phyloP scores from a whole-genome alignment of 2,113 vertebrate species.

The Myotis lucifugus region DNA sequence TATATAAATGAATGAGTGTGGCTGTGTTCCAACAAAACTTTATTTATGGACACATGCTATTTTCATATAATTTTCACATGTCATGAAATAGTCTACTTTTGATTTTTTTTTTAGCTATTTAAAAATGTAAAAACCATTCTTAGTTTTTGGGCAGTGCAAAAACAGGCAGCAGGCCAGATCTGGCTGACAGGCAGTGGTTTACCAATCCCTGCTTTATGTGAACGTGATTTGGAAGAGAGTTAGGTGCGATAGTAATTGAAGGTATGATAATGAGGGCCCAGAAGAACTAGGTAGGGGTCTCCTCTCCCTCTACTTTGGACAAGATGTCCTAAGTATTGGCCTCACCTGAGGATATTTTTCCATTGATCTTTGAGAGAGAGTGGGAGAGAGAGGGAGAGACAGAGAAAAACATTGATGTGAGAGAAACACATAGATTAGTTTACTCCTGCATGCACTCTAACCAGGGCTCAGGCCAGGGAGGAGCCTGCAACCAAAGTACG shows the following conservation, averaged over 20 bases:
- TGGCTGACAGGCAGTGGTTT: constrained; percentile 3
- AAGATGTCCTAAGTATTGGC: background rate
- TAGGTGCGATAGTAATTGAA: background rate
- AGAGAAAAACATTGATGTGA: too few species aligned
- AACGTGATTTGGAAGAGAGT: constrained; percentile 18
- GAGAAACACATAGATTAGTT: too few species aligned
- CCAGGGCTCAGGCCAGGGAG: too few species aligned
- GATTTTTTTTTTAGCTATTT: constrained; percentile 51
- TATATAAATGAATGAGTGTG: constrained; percentile 1
- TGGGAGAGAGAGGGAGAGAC: too few species aligned
- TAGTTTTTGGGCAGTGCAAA: constrained; percentile 16
- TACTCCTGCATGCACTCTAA: too few species aligned
- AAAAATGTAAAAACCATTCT: constrained; percentile 60
- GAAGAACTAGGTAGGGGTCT: background rate
- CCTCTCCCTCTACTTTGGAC: background rate
- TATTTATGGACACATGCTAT: background rate
- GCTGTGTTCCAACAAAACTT: background rate
- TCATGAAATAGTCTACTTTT: constrained; percentile 43
- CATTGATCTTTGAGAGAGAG: too few species aligned
- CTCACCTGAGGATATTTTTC: too few species aligned
- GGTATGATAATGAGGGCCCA: background rate
- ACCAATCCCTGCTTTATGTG: background rate
- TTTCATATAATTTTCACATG: constrained; percentile 31
- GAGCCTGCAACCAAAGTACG: too few species aligned
- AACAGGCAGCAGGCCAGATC: background rate